These are phyloP conservation scores for Leptodirus hochenwartii DNA, from an alignment of 2,888 invertebrate genomes.

Conservation along the genomic window DNA sequence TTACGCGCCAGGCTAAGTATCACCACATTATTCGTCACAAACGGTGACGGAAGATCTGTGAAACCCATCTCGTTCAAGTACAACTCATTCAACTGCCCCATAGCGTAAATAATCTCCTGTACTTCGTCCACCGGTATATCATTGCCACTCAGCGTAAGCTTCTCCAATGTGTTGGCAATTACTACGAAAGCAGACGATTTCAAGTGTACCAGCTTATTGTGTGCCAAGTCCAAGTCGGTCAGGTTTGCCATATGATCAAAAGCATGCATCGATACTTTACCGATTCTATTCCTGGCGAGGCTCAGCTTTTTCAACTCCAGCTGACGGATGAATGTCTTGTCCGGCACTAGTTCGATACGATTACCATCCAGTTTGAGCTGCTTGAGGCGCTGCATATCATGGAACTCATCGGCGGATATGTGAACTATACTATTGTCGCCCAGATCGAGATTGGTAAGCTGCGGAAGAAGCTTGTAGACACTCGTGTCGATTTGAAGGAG, in stretches of 20 bases:
- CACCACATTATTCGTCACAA: slow-evolving; percentile 35
- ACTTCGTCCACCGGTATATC: slow-evolving; percentile 35
- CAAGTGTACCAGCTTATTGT: slow-evolving; percentile 50
- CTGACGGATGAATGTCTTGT: slow-evolving; percentile 41
- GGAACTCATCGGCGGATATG: slow-evolving; percentile 47
- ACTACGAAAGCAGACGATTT: slow-evolving; percentile 37
- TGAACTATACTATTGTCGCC: slow-evolving; percentile 58
- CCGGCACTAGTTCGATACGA: slow-evolving; percentile 48
- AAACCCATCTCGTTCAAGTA: slow-evolving; percentile 39
- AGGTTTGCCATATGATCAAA: slow-evolving; percentile 51
- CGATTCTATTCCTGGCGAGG: slow-evolving; percentile 51
- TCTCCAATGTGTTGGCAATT: slow-evolving; percentile 37
- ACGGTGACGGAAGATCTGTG: slow-evolving; percentile 33
- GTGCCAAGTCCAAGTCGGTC: slow-evolving; percentile 50
- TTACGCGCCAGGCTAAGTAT: slow-evolving; percentile 56
- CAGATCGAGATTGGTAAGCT: slow-evolving; percentile 52
- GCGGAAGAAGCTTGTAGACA: slow-evolving; percentile 50
- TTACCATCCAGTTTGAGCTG: slow-evolving; percentile 54
- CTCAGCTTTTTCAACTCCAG: slow-evolving; percentile 33
- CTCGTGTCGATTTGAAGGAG: slow-evolving; percentile 56
- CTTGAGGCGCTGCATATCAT: slow-evolving; percentile 41
- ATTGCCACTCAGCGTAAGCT: slow-evolving; percentile 53
- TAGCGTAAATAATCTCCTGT: slow-evolving; percentile 20
- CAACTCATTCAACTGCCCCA: slow-evolving; percentile 30
- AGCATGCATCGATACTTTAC: slow-evolving; percentile 47